A percentile compares a stretch with the other conserved stretches of the same genome.
These are phyloP conservation scores for Oreotragus oreotragus DNA, from an alignment of 2,113 vertebrate genomes.

Conservation along the genomic window DNA sequence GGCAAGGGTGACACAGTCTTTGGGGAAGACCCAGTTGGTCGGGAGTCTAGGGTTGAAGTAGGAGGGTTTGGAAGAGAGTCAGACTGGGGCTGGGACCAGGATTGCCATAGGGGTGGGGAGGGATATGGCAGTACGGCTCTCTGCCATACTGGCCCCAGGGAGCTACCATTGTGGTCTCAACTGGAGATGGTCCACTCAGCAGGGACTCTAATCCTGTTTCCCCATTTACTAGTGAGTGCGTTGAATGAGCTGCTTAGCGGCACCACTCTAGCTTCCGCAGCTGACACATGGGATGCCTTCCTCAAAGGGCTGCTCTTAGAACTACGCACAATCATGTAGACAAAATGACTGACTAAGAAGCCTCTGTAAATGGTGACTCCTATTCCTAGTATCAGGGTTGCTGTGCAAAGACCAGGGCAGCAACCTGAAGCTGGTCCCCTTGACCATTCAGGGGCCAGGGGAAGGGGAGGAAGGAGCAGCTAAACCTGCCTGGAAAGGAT, in stretches of 20 bases:
- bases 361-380: not conserved
- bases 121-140: not conserved
- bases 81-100: not conserved
- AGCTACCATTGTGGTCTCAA: not conserved
- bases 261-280: not conserved
- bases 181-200: not conserved
- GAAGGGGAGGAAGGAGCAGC: fast-evolving
- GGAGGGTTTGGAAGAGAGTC: not conserved
- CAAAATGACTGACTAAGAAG: not conserved
- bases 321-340: not conserved
- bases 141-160: not conserved
- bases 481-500: not conserved
- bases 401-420: not conserved
- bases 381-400: not conserved
- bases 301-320: not conserved
- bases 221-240: not conserved
- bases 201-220: not conserved
- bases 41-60: not conserved
- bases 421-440: not conserved
- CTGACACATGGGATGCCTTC: not conserved
- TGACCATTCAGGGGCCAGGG: not conserved
- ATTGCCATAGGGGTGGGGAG: not conserved
- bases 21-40: not conserved
- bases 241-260: not conserved
- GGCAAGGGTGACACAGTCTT: not conserved